These are phyloP conservation scores for Lepidotrigona ventralis DNA, from an alignment of 1,140 invertebrate species.

Conservation along the genomic window DNA sequence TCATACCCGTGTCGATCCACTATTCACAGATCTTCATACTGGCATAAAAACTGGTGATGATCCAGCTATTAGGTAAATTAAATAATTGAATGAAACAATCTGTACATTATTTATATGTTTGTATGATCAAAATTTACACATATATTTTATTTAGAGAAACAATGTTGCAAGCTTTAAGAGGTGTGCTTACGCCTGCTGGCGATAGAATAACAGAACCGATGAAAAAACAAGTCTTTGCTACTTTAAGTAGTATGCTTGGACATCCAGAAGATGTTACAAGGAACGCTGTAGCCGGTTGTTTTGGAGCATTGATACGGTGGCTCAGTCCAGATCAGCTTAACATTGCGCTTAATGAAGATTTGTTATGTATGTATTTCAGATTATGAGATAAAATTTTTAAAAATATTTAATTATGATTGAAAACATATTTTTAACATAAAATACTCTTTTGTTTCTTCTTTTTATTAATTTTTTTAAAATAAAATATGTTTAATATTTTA, in stretches of 20 bases:
- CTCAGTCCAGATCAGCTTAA: constrained; percentile 88
- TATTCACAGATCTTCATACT: constrained; percentile 95
- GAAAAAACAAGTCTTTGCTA: constrained; percentile 87
- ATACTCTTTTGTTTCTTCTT: constrained; percentile 1
- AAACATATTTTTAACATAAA: constrained; percentile 14
- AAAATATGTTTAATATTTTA: not conserved
- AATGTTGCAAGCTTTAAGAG: constrained; percentile 93
- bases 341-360: constrained; percentile 87
- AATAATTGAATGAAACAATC: not conserved
- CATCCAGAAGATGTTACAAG: constrained; percentile 91
- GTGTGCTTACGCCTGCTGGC: constrained; percentile 90
- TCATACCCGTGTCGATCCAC: constrained; percentile 91
- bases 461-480: constrained; percentile 11
- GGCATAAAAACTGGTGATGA: constrained; percentile 93
- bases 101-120: not conserved
- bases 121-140: not conserved
- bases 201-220: constrained; percentile 93
- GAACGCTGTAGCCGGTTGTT: constrained; percentile 90
- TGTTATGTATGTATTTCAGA: constrained; percentile 82
- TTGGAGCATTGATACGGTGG: constrained; percentile 91
- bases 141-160: constrained; percentile 86
- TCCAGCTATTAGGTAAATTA: constrained; percentile 84
- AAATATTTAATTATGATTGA: not conserved
- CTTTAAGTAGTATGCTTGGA: constrained; percentile 86
- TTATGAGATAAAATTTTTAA: constrained; percentile 7